A percentile compares a stretch with the other conserved stretches of the same genome.
Conservation (phyloP, 2,797 vertebrate genomes). For the Momotus momota region DNA sequence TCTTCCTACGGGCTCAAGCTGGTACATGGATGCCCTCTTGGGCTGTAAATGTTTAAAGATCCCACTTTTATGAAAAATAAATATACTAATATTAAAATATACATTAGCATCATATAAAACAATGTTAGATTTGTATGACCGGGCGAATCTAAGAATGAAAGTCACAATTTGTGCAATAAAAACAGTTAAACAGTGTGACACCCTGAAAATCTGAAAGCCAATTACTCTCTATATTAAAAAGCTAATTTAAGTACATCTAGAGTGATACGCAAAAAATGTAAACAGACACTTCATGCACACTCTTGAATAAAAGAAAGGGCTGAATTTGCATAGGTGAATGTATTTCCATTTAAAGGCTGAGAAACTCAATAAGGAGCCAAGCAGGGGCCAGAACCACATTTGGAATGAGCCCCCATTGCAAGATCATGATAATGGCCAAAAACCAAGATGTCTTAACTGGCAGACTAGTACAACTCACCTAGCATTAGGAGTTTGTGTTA, state of each 20-base stretch:
- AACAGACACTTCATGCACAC: neutral
- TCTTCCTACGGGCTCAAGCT: neutral
- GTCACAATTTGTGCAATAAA: neutral
- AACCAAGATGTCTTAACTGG: accelerated
- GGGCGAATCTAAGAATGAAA: neutral
- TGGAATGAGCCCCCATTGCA: accelerated
- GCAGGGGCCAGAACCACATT: neutral
- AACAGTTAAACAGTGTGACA: neutral
- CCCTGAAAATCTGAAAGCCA: neutral
- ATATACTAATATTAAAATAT: neutral
- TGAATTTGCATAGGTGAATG: neutral
- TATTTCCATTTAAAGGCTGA: neutral
- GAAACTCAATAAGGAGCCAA: neutral
- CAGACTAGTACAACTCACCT: neutral
- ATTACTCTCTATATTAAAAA: neutral
- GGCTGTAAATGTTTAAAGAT: neutral
- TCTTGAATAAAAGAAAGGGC: neutral
- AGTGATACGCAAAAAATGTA: neutral
- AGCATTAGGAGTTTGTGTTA: neutral
- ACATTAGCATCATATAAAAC: neutral
- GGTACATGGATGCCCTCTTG: neutral
- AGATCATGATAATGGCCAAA: neutral
- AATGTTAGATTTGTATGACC: no score
- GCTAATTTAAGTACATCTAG: neutral
- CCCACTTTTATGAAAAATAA: neutral